These are phyloP conservation scores for Oxystoma pomonae DNA, from an alignment of 2,888 invertebrate species.

Conservation along the genomic window DNA sequence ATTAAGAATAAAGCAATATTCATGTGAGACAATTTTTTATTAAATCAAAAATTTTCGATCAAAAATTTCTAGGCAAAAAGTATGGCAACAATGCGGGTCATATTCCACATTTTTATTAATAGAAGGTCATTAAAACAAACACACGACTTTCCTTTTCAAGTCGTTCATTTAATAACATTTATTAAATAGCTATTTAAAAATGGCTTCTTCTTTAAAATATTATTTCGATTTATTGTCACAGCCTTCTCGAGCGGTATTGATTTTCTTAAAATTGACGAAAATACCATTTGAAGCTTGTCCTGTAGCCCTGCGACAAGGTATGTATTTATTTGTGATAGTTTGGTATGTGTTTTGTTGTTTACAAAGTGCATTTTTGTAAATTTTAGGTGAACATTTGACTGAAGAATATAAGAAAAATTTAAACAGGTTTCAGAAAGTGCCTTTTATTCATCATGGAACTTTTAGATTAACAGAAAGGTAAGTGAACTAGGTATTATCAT, in stretches of 20 bases:
- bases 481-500: neutral
- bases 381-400: slow-evolving; percentile 51
- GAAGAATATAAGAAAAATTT: slow-evolving; percentile 49
- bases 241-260: slow-evolving; percentile 51
- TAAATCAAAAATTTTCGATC: too few relatives aligned
- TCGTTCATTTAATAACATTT: too few relatives aligned
- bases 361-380: neutral
- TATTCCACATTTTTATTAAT: too few relatives aligned
- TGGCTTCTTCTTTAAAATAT: slow-evolving; percentile 30
- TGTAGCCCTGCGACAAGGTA: slow-evolving; percentile 49
- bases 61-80: too few relatives aligned
- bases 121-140: too few relatives aligned
- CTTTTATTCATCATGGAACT: slow-evolving; percentile 55
- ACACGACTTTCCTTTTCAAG: too few relatives aligned
- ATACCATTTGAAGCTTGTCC: slow-evolving; percentile 48
- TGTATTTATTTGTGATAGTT: too few relatives aligned
- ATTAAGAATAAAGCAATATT: too few relatives aligned
- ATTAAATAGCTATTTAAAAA: too few relatives aligned
- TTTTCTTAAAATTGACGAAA: slow-evolving; percentile 48
- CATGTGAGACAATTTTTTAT: too few relatives aligned
- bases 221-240: slow-evolving; percentile 52
- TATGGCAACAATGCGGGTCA: too few relatives aligned
- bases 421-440: slow-evolving; percentile 54
- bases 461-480: slow-evolving; percentile 54
- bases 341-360: slow-evolving; percentile 9